Conservation (phyloP, 2,888 invertebrate genomes). For the Philereme vetulata region DNA sequence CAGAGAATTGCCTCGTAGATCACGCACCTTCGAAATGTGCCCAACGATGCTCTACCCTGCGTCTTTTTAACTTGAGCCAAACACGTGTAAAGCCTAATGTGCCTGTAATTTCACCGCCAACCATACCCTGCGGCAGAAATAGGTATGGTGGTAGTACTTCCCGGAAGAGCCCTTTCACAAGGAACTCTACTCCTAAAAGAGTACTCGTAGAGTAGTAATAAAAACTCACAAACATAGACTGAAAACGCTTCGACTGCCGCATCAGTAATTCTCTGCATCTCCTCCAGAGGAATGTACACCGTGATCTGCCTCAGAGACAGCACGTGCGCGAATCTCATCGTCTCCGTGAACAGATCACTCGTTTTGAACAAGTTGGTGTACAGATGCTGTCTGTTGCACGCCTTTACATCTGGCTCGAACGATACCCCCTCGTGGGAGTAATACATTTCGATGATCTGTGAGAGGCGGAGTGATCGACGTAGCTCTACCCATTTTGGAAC, state of each 20-base stretch:
- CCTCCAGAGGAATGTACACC: conserved; percentile 68
- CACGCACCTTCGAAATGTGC: too few relatives aligned
- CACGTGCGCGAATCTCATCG: conserved; percentile 69
- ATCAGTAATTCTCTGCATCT: conserved; percentile 74
- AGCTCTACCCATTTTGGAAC: conserved; percentile 79
- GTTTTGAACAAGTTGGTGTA: conserved; percentile 69
- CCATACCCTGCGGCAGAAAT: too few relatives aligned
- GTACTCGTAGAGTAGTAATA: too few relatives aligned
- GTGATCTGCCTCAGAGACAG: conserved; percentile 71
- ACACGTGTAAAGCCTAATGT: too few relatives aligned
- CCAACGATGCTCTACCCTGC: too few relatives aligned
- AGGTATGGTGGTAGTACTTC: too few relatives aligned
- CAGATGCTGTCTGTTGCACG: conserved; percentile 80
- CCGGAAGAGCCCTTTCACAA: too few relatives aligned
- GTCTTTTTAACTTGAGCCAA: too few relatives aligned
- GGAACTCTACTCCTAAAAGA: too few relatives aligned
- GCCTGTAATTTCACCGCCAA: too few relatives aligned
- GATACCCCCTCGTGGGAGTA: conserved; percentile 85
- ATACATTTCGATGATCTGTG: conserved; percentile 87
- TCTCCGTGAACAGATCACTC: conserved; percentile 67
- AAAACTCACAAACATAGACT: conserved; percentile 76
- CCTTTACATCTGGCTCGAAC: conserved; percentile 81
- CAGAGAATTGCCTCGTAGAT: too few relatives aligned
- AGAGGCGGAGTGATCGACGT: conserved; percentile 79
- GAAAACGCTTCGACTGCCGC: conserved; percentile 78